Conservation (phyloP, 1,140 invertebrate genomes). For the Whitmania pigra region DNA sequence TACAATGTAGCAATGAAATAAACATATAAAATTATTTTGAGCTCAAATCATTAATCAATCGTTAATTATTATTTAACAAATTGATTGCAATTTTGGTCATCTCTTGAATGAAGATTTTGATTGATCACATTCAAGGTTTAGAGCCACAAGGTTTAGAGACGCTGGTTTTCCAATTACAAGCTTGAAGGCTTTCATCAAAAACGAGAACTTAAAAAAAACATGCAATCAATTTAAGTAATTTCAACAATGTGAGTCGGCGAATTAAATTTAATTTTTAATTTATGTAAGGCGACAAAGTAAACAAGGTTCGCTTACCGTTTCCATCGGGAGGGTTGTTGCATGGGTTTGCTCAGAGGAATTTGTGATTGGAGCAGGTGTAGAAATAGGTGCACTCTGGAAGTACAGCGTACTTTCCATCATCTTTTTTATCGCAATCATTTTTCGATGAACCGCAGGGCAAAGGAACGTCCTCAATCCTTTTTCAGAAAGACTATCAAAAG, state of each 20-base stretch:
- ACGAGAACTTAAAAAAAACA: not conserved
- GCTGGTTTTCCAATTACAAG: not conserved
- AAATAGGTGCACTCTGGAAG: not conserved
- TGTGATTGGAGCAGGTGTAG: not conserved
- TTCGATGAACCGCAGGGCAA: not conserved
- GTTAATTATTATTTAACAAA: too few relatives aligned
- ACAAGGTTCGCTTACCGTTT: not conserved
- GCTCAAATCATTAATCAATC: too few relatives aligned
- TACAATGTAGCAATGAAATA: too few relatives aligned
- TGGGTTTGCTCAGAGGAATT: not conserved
- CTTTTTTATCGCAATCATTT: not conserved
- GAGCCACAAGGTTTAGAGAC: not conserved
- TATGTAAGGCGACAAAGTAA: too few relatives aligned
- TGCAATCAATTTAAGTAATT: too few relatives aligned
- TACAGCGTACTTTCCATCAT: conserved; percentile 1
- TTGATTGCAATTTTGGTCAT: too few relatives aligned
- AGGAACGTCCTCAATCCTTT: not conserved
- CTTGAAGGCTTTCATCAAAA: conserved; percentile 1
- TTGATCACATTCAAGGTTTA: too few relatives aligned
- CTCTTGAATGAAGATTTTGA: too few relatives aligned
- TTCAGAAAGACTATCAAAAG: not conserved
- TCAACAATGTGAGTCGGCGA: too few relatives aligned
- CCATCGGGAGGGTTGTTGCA: conserved; percentile 14
- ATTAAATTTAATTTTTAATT: too few relatives aligned
- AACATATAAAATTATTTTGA: too few relatives aligned